Conservation (phyloP, 2,888 invertebrate genomes). For the Chrysina gloriosa region DNA sequence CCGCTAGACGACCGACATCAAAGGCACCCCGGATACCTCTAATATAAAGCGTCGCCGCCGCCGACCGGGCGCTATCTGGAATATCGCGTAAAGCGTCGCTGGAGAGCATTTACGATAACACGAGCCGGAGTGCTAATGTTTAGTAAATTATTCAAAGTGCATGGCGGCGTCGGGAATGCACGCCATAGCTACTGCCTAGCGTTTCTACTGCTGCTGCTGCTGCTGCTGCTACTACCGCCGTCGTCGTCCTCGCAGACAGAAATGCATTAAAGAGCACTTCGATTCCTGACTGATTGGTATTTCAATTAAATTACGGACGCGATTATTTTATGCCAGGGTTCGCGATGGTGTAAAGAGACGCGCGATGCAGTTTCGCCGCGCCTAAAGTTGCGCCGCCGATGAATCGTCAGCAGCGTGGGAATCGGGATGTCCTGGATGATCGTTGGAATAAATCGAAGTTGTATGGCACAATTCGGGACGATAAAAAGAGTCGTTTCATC, state of each 20-base stretch:
- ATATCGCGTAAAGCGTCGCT: slow-evolving; percentile 55
- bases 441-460: too few species aligned
- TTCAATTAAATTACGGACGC: slow-evolving; percentile 59
- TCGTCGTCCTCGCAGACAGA: slow-evolving; percentile 29
- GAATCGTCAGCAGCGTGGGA: background rate
- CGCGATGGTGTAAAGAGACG: slow-evolving; percentile 37
- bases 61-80: slow-evolving; percentile 50
- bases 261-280: slow-evolving; percentile 63
- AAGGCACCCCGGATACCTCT: slow-evolving; percentile 5
- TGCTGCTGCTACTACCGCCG: background rate
- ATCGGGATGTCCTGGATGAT: background rate
- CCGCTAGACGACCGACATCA: slow-evolving; percentile 3
- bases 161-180: slow-evolving; percentile 55
- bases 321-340: slow-evolving; percentile 51
- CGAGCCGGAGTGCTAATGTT: slow-evolving; percentile 62
- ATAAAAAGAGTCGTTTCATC: too few species aligned
- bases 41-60: slow-evolving; percentile 2
- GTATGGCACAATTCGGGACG: too few species aligned
- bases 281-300: slow-evolving; percentile 61
- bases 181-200: slow-evolving; percentile 16
- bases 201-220: background rate
- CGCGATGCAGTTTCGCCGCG: too few species aligned
- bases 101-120: slow-evolving; percentile 62
- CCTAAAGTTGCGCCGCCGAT: background rate
- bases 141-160: slow-evolving; percentile 63